Base-by-base conservation (phyloP, 2,797 vertebrate genomes). In the Rhodeus uyekii region DNA sequence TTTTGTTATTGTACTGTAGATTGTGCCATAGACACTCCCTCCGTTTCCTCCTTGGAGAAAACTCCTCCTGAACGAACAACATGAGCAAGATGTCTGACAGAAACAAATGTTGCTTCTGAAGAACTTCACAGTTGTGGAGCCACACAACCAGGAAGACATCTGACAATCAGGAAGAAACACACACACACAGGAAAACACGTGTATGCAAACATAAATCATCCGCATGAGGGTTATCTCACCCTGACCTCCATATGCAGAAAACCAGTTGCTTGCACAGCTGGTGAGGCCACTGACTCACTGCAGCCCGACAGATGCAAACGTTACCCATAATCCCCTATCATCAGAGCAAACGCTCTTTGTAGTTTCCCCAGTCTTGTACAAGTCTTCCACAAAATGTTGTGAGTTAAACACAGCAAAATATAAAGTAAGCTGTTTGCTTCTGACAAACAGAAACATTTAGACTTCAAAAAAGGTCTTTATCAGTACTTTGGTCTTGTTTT, bases 181-280 rank as follows among this genome's bases (percentile, higher is more conserved):
- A 73, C 71, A 63, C 58, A 77, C 65, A 58, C 73, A 78, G 72
- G 22, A 76, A 82, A 72, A 84, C 79, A 80, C 69, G 38, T 81
- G 55, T 58, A 86, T 29, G 60, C 38, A 84, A 83, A 78, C 75
- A 84, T 80, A 78, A 71, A 71, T 68, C 72, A 65, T 42, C n/a
- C 48, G 27, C 48, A 76, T 42, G 46, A 44, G 67, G 67, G 61
- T 84, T 75, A 74, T 60, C 60, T 22, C 38, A 27, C 16, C 69
- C 69, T 64, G 55, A 81, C 79, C 69, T 73, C 32, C 80, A 44
- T 55, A 76, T 75, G 48, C 72, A 76, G 24, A 42, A 48, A 67
- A 64, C 6, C 72, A 82, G 72, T 76, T 82, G 80, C 80, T 82
- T 82, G 72, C 71, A 82, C 80, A 82, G 80, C 80, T 82, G 80